Base-by-base conservation (phyloP, 2,797 vertebrate genomes). In the Peromyscus attwateri region DNA sequence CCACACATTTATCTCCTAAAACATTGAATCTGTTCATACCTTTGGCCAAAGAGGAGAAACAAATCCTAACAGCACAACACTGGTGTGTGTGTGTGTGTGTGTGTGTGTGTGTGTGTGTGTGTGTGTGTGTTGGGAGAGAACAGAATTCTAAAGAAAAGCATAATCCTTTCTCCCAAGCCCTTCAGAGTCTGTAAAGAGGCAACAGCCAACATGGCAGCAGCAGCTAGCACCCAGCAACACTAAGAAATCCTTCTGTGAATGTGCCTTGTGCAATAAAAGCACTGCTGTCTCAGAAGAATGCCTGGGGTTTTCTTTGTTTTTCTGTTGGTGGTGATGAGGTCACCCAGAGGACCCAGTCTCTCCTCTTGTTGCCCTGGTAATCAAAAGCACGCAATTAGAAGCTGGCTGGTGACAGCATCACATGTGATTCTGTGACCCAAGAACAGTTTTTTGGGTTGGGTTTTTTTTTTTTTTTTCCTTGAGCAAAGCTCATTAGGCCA, bases 381-480 rank as follows among this genome's bases (percentile, higher is more conserved):
- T 97, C 95, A 96, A 97, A 97, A 96, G 90, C 91, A 90, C 88
- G 89, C 92, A 95, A 98, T 97, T 98, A 96, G 96, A 97, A 96
- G 37, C 94, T 95, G 91, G 89, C 93, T 93, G 60, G 80, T 84
- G 76, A 94, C 79, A 94, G 75, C 82, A 46, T 60, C 60, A n/a
- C 91, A 92, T 91, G 79, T 66, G 37, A 75, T 95, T 96, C 92
- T 92, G 66, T 96, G 97, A 96, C 92, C 97, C 71, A 81, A 88
- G 95, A 91, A 85, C 80, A 90, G 37, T 66, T 77, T 94, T 75
- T 95, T 95, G 52, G 52, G 52, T 68, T 68, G 12, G 2, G 29
- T 16, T 46, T 37, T 17, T 25, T 16, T 23, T 16, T 23, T 27
- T 43, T 31, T 64, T 66, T 75, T 89, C n/a, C 88, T 75, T 70